Evolutionary conservation across 2,797 vertebrate genomes (phyloP).

Genomic region (Onychomys arenicola): DNA sequence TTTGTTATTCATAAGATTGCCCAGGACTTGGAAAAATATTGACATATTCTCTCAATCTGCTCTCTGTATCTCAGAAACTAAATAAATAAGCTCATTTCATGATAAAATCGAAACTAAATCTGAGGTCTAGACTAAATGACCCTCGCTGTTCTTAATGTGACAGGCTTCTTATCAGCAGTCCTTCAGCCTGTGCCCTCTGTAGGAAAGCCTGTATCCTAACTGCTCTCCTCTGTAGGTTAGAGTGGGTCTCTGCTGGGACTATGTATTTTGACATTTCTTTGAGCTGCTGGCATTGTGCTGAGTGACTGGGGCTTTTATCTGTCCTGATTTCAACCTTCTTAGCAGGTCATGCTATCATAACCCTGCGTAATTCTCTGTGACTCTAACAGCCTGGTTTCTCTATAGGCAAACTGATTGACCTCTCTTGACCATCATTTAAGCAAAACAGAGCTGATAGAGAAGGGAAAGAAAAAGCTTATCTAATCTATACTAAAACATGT

Average conservation of each 20-base stretch:
- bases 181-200: neutral
- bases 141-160: neutral
- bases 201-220: neutral
- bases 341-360: constrained; percentile 54
- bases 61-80: constrained; percentile 40
- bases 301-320: constrained; percentile 46
- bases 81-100: constrained; percentile 59
- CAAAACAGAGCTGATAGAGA: constrained; percentile 48
- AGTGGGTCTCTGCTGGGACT: neutral
- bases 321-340: constrained; percentile 33
- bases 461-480: neutral
- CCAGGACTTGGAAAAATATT: neutral
- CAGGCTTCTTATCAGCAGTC: constrained; percentile 48
- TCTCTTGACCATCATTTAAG: constrained; percentile 54
- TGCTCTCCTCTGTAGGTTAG: neutral
- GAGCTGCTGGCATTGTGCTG: neutral
- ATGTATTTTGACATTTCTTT: neutral
- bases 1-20: neutral
- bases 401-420: constrained; percentile 62
- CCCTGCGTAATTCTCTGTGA: constrained; percentile 14
- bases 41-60: neutral
- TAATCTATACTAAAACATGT: neutral
- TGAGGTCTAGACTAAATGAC: constrained; percentile 63
- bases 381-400: constrained; percentile 67
- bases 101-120: constrained; percentile 65